Conservation (phyloP, 1,140 invertebrate genomes). For the Drosophila setifemur region DNA sequence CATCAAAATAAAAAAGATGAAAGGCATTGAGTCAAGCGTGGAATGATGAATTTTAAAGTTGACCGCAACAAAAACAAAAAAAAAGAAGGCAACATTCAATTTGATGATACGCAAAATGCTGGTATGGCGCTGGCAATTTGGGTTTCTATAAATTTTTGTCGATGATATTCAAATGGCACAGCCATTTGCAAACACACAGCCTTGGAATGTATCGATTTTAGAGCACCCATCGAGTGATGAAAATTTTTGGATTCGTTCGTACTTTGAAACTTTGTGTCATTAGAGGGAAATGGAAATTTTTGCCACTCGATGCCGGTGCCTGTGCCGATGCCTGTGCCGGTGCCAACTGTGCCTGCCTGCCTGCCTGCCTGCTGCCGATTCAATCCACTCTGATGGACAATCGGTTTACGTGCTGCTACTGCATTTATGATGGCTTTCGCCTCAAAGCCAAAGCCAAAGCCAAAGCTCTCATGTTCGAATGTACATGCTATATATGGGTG, state of each 20-base stretch:
- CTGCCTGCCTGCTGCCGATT: neutral
- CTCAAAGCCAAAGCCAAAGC: neutral
- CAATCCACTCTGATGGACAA: slow-evolving; percentile 22
- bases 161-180: neutral
- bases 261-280: slow-evolving; percentile 10
- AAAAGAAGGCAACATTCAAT: neutral
- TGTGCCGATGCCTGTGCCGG: too few relatives aligned
- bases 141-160: neutral
- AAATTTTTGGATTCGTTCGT: neutral
- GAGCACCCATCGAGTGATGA: neutral
- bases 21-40: neutral
- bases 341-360: too few relatives aligned
- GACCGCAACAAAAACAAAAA: too few relatives aligned
- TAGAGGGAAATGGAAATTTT: slow-evolving; percentile 21
- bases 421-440: slow-evolving; percentile 24
- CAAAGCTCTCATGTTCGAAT: neutral
- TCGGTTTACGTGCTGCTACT: slow-evolving; percentile 34
- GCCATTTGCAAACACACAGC: neutral
- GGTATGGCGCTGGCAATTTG: neutral
- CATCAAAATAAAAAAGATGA: neutral
- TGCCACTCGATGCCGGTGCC: too few relatives aligned
- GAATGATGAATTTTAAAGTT: neutral
- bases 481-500: neutral
- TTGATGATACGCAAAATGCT: slow-evolving; percentile 11
- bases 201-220: slow-evolving; percentile 25